Conservation (phyloP, 2,888 invertebrate genomes). For the Ctenicera cuprea region DNA sequence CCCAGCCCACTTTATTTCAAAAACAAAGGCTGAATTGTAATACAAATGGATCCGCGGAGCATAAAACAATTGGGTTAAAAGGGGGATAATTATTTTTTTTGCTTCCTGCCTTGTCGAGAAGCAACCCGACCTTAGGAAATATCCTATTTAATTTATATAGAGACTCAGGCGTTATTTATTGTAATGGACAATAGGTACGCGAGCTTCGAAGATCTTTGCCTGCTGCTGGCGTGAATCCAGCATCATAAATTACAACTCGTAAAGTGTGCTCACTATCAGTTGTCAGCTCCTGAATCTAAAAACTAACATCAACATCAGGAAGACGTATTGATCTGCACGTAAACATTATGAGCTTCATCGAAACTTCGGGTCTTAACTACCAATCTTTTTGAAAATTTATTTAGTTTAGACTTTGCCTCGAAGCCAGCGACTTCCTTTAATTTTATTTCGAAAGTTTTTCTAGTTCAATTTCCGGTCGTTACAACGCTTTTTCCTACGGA, state of each 20-base stretch:
- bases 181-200: constrained; percentile 50
- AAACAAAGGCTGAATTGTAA: constrained; percentile 24
- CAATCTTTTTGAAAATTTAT: constrained; percentile 47
- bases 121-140: constrained; percentile 33
- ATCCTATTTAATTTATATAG: constrained; percentile 49
- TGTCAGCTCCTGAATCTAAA: constrained; percentile 45
- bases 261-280: constrained; percentile 50
- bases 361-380: constrained; percentile 43
- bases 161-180: constrained; percentile 51
- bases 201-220: constrained; percentile 45
- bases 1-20: background rate
- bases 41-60: constrained; percentile 25
- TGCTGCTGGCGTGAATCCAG: constrained; percentile 47
- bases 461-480: constrained; percentile 35
- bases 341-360: constrained; percentile 44
- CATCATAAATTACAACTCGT: constrained; percentile 49
- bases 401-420: constrained; percentile 38
- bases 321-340: constrained; percentile 38
- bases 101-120: constrained; percentile 30
- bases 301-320: constrained; percentile 45
- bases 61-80: constrained; percentile 43
- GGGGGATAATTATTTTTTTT: constrained; percentile 48
- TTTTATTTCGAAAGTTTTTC: constrained; percentile 45
- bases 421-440: constrained; percentile 42
- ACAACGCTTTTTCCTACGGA: background rate